Evolutionary conservation across 2,797 vertebrate genomes (phyloP).

Genomic region (Todus mexicanus): DNA sequence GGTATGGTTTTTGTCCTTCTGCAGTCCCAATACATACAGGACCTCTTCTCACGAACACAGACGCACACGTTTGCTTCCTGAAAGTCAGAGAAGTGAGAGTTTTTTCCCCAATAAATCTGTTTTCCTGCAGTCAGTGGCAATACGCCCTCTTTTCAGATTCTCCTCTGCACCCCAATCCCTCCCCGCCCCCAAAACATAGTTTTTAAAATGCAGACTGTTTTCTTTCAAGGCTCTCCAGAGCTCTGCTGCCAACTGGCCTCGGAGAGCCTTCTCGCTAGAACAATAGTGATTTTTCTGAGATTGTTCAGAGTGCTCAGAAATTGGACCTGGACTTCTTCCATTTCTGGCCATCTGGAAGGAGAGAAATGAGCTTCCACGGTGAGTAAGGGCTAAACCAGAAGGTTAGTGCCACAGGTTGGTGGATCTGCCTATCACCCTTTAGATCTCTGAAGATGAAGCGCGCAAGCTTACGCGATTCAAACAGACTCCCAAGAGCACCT

Average conservation of each 20-base stretch:
- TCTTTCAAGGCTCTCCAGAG: constrained; percentile 48
- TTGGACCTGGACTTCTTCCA: constrained; percentile 62
- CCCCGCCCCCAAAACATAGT: not conserved
- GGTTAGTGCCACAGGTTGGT: constrained; percentile 37
- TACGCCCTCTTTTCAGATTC: not conserved
- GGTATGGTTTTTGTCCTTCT: not conserved
- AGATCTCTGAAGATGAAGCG: not conserved
- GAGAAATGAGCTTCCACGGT: constrained; percentile 23
- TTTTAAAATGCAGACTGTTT: constrained; percentile 6
- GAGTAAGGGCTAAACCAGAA: constrained; percentile 17
- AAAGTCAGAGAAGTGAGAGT: not conserved
- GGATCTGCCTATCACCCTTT: not conserved
- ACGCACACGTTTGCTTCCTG: not conserved
- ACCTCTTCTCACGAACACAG: not conserved
- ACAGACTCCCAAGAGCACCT: not conserved
- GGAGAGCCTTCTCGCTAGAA: constrained; percentile 28
- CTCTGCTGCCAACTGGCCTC: constrained; percentile 43
- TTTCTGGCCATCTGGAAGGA: constrained; percentile 62
- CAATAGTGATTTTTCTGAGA: constrained; percentile 62
- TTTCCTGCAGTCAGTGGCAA: constrained; percentile 15
- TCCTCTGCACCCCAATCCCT: not conserved
- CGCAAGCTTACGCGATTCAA: not conserved
- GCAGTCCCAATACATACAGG: not conserved
- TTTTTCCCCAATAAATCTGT: not conserved
- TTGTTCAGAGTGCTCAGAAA: constrained; percentile 51